Evolutionary conservation across 2,888 invertebrate species (phyloP), one percentile per base, ranked within the genome.

Genomic region (Tachystola acroxantha): DNA sequence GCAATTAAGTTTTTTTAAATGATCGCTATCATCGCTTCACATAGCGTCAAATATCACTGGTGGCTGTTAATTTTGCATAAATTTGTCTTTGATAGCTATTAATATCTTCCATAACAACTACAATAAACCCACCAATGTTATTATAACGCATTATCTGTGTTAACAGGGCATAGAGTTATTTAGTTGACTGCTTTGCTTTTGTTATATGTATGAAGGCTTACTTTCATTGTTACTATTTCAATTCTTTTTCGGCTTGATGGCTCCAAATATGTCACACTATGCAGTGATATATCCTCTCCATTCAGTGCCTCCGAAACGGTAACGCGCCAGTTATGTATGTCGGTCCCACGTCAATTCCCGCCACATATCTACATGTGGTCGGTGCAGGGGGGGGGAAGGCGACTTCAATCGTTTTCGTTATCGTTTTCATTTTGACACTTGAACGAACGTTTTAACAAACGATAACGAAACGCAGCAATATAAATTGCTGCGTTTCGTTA

Each of bases 1-100:
- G 38, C 36, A 39, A 40, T 45, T 39, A 37, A 26, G 37, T 37
- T 36, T 39, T n/a, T n/a, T n/a, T n/a, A n/a, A n/a, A n/a, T 26
- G 9, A 11, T 13, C 10, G 25, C n/a, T 4, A n/a, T 24, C 4
- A 24, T n/a, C 9, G n/a, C n/a, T 7, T n/a, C n/a, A n/a, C n/a
- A n/a, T 24, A n/a, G 24, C n/a, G 24, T 24, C 24, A 24, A 24
- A 24, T 24, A 24, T 24, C n/a, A n/a, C n/a, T n/a, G 2, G 2
- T 2, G 22, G 22, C 22, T 22, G 22, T n/a, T 16, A 24, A n/a
- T 24, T n/a, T 24, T 24, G n/a, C 24, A 24, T 16, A 16, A 9
- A n/a, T 24, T 24, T n/a, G 24, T n/a, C 24, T n/a, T 24, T 9
- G 1, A 24, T n/a, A 24, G 24, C 1, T 9, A 24, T 24, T 6